Percentiles rank a stretch among this genome's conserved stretches.
phyloP scores from a whole-genome alignment of 2,888 invertebrate species.

The Mythimna albipuncta region DNA sequence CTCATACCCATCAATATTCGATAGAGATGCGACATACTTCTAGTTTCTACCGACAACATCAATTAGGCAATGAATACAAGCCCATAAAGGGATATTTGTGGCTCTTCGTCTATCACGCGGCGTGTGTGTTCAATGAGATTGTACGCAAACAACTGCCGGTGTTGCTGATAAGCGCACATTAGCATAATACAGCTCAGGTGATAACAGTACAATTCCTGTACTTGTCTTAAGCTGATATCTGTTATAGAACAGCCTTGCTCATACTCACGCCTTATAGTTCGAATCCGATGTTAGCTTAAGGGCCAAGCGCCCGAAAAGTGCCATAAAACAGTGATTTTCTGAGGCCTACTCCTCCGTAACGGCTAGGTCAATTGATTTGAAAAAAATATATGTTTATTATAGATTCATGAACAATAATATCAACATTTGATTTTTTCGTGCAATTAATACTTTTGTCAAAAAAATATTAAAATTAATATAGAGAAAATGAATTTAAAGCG shows the following conservation, averaged over 20 bases:
- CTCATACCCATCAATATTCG: neutral
- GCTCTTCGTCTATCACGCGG: conserved; percentile 20
- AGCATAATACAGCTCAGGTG: conserved; percentile 57
- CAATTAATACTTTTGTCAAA: too few species aligned
- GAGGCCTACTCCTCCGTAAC: too few species aligned
- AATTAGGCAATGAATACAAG: conserved; percentile 39
- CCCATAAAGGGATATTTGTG: conserved; percentile 35
- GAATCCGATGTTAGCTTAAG: too few species aligned
- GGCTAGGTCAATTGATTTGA: too few species aligned
- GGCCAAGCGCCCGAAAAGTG: too few species aligned
- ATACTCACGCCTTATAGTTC: too few species aligned
- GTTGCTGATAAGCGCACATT: conserved; percentile 59
- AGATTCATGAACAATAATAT: too few species aligned
- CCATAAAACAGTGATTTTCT: too few species aligned
- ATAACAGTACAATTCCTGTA: conserved; percentile 7
- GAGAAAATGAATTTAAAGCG: too few species aligned
- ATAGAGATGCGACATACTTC: neutral
- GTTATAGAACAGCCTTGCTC: neutral
- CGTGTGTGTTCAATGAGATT: conserved; percentile 64
- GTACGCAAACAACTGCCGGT: conserved; percentile 61
- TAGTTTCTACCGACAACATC: conserved; percentile 18
- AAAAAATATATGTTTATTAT: too few species aligned
- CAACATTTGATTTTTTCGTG: too few species aligned
- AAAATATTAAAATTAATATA: too few species aligned
- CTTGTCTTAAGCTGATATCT: conserved; percentile 8